Evolutionary conservation across 2,888 invertebrate genomes (phyloP).

Genomic region (Noctua comes): DNA sequence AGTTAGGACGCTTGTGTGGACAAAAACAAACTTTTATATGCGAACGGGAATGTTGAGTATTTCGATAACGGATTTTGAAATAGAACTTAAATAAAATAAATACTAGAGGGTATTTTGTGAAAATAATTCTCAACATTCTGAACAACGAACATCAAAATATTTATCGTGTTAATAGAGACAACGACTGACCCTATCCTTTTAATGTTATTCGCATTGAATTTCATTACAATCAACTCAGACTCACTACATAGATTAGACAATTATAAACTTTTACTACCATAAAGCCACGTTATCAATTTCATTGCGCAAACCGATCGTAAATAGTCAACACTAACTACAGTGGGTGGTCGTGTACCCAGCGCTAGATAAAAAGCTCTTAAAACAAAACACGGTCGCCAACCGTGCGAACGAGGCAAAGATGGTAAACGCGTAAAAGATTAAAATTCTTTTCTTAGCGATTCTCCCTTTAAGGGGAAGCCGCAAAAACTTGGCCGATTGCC

Average conservation of each 20-base stretch:
- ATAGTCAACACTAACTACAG: conserved; percentile 51
- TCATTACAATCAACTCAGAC: neutral
- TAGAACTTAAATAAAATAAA: conserved; percentile 28
- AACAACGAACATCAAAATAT: neutral
- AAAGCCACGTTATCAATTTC: conserved; percentile 50
- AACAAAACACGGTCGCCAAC: conserved; percentile 72
- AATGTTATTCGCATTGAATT: neutral
- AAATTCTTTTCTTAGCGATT: conserved; percentile 80
- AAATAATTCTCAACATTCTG: neutral
- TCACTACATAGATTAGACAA: neutral
- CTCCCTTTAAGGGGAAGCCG: conserved; percentile 72
- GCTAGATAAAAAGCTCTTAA: conserved; percentile 53
- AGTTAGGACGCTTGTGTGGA: conserved; percentile 35
- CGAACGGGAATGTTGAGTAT: conserved; percentile 38
- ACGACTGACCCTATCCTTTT: neutral
- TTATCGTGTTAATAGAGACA: neutral
- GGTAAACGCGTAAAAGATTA: conserved; percentile 74
- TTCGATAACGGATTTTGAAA: conserved; percentile 14
- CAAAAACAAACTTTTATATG: conserved; percentile 44
- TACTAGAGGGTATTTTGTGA: neutral
- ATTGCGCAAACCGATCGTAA: conserved; percentile 51
- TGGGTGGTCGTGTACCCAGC: conserved; percentile 53
- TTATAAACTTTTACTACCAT: conserved; percentile 27
- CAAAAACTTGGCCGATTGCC: conserved; percentile 80
- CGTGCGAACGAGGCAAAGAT: conserved; percentile 61